Evolutionary conservation across 2,797 vertebrate species (phyloP), one percentile per base, ranked within the genome.

Genomic region (Hemibagrus guttatus): DNA sequence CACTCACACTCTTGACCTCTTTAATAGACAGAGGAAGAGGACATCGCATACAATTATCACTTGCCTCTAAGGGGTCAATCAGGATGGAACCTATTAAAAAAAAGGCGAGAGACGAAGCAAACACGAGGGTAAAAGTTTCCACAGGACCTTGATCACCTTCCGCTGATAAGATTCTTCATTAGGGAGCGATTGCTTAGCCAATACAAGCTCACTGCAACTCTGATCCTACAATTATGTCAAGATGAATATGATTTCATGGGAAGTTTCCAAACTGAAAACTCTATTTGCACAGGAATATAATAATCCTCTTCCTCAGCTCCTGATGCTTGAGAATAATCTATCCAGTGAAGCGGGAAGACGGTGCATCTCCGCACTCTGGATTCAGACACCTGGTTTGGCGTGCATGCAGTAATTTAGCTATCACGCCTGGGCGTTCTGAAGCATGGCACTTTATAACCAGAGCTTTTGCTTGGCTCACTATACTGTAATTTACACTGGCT

Each of bases 291-390:
- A 92, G 91, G 94, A 94, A 93, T 49, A 49, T 49, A 49, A 49
- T 95, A 95, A 95, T 95, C 94, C 95, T 92, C 93, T 95, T 94
- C 93, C 92, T 93, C 90, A 90, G 92, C 92, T 94, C 92, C 92
- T 94, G 93, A 95, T 95, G 95, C 94, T 94, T 95, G 93, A 94
- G 93, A 93, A 94, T 94, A 95, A 96, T 95, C 94, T 94, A 92
- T 91, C 91, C 94, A 93, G 91, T 91, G 92, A 84, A 91, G 93
- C 90, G 90, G 91, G 91, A 93, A 93, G 92, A 92, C 91, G 91
- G 90, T 89, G 90, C 86, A 89, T 89, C 82, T 84, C 90, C 81
- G 31, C 59, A 89, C 87, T 85, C 85, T 86, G 92, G 91, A 91
- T 87, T 88, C 91, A 92, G 92, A 91, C 86, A 86, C 89, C 90